Conservation (phyloP, 2,888 invertebrate genomes). For the Nomada goodeniana region DNA sequence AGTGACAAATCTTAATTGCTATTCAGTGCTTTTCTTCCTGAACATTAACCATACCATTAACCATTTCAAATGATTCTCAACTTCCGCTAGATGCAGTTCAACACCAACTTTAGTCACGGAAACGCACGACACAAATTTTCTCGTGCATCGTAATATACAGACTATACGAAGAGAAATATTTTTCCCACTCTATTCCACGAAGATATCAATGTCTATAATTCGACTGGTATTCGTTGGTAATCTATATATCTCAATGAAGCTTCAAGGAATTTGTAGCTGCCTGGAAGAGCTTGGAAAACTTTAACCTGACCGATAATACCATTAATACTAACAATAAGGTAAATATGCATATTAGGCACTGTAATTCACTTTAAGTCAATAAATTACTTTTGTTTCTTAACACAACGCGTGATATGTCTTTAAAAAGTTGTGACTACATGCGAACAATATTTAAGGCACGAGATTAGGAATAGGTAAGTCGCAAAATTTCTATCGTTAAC, state of each 20-base stretch:
- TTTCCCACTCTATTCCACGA: not conserved
- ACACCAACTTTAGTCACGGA: not conserved
- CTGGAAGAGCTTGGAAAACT: constrained; percentile 68
- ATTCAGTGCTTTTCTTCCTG: constrained; percentile 14
- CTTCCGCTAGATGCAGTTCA: not conserved
- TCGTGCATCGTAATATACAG: not conserved
- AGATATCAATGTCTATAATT: constrained; percentile 11
- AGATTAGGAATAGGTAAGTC: constrained; percentile 52
- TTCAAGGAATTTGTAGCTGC: constrained; percentile 61
- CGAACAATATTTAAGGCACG: constrained; percentile 60
- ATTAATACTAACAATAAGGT: constrained; percentile 56
- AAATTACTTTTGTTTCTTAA: constrained; percentile 52
- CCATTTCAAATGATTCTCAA: not conserved
- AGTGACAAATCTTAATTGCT: constrained; percentile 3
- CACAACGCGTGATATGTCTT: constrained; percentile 47
- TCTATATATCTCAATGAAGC: constrained; percentile 20
- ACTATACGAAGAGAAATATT: constrained; percentile 7
- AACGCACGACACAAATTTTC: not conserved
- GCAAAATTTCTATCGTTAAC: constrained; percentile 57
- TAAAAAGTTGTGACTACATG: constrained; percentile 41
- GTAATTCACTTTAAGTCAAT: constrained; percentile 50
- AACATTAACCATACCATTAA: not conserved
- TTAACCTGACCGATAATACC: constrained; percentile 18
- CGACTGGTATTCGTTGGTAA: constrained; percentile 25
- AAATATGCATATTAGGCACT: constrained; percentile 58